Evolutionary conservation across 1,140 invertebrate genomes (phyloP).

Genomic region (Colletes latitarsis): DNA sequence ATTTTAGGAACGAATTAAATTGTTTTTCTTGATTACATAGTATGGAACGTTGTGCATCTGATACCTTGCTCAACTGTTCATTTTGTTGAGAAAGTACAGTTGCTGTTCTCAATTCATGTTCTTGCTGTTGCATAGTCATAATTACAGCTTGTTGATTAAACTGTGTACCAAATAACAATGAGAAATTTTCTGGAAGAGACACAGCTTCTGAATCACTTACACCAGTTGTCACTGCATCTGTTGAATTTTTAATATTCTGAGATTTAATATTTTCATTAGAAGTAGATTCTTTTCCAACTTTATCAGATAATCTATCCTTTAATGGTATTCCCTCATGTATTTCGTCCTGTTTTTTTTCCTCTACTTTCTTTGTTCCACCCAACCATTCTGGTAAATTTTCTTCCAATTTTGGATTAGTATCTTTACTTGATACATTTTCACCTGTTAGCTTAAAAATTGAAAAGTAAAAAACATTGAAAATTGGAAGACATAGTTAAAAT

Average conservation of each 20-base stretch:
- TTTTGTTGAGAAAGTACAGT: conserved; percentile 71
- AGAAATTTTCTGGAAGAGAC: conserved; percentile 42
- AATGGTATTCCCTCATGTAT: conserved; percentile 18
- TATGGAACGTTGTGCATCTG: conserved; percentile 66
- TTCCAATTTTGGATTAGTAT: conserved; percentile 27
- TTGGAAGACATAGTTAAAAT: conserved; percentile 12
- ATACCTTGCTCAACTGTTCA: conserved; percentile 66
- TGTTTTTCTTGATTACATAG: conserved; percentile 71
- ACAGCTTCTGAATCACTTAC: neutral
- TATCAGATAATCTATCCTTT: conserved; percentile 23
- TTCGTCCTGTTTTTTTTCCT: conserved; percentile 49
- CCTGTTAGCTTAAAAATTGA: conserved; percentile 45
- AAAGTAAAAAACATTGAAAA: no score
- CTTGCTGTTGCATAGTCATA: conserved; percentile 73
- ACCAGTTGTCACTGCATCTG: conserved; percentile 10
- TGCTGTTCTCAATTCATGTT: conserved; percentile 71
- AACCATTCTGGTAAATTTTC: conserved; percentile 77
- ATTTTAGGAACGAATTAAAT: conserved; percentile 71
- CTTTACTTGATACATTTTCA: conserved; percentile 14
- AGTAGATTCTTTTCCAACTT: conserved; percentile 3
- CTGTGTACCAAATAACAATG: conserved; percentile 61
- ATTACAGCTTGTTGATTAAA: conserved; percentile 71
- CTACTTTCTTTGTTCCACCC: conserved; percentile 60
- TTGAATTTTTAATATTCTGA: conserved; percentile 27
- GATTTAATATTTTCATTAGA: conserved; percentile 39